Conservation (phyloP, 2,888 invertebrate species). For the Ectemnius lituratus region DNA sequence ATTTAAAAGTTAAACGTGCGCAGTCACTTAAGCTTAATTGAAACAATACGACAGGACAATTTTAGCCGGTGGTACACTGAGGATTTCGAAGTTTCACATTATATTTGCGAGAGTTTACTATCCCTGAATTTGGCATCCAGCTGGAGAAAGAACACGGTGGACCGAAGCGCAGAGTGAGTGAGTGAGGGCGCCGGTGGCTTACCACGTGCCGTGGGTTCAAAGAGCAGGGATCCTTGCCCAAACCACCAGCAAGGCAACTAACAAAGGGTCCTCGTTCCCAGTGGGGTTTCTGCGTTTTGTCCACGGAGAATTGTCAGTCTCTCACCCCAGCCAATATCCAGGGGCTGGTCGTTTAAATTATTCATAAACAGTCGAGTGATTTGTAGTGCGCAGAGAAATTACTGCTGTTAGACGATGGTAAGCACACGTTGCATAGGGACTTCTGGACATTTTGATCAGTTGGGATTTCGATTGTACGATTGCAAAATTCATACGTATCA, state of each 20-base stretch:
- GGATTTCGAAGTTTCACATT: constrained; percentile 15
- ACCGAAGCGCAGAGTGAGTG: constrained; percentile 9
- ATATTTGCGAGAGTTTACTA: constrained; percentile 28
- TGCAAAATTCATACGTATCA: no score
- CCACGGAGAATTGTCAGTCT: constrained; percentile 57
- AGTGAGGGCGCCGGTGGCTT: constrained; percentile 55
- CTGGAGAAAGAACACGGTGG: no score
- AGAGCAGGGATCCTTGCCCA: constrained; percentile 50
- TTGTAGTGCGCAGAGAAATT: constrained; percentile 65
- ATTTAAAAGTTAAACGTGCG: neutral
- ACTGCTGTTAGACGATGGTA: constrained; percentile 20
- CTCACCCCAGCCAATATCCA: constrained; percentile 54
- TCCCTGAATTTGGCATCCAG: constrained; percentile 8
- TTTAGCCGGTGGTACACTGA: neutral
- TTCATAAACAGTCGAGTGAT: constrained; percentile 69
- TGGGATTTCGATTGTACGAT: no score
- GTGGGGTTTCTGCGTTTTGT: constrained; percentile 61
- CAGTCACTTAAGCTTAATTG: no score
- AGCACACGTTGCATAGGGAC: no score
- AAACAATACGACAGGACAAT: no score
- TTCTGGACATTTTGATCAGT: no score
- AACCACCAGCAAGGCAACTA: constrained; percentile 54
- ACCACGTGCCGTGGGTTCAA: constrained; percentile 57
- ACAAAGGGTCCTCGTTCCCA: constrained; percentile 56
- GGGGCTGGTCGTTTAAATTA: constrained; percentile 63